These are phyloP conservation scores for Xestia rhomboidea DNA, from an alignment of 2,888 invertebrate genomes.

Conservation along the genomic window DNA sequence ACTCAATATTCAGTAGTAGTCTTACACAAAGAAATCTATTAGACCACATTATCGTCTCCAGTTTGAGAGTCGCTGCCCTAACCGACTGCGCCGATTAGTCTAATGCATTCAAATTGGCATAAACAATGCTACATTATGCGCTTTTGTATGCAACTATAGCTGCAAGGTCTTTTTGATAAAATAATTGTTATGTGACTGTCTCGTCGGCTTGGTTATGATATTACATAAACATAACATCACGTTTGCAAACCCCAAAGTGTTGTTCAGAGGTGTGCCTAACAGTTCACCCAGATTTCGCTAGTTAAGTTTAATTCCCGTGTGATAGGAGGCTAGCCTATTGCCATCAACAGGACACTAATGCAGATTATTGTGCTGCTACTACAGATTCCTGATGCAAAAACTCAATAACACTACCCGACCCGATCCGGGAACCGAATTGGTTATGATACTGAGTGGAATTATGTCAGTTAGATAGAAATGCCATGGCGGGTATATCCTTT, in stretches of 20 bases:
- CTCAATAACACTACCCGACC: no score
- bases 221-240: background rate
- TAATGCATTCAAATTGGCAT: slow-evolving; percentile 74
- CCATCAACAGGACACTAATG: no score
- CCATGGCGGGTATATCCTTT: no score
- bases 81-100: slow-evolving; percentile 56
- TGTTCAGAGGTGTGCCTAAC: rapidly evolving
- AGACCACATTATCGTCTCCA: background rate
- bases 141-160: slow-evolving; percentile 54
- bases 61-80: slow-evolving; percentile 33
- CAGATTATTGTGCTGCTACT: no score
- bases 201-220: slow-evolving; percentile 15
- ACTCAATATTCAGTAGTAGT: no score
- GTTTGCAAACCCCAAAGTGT: background rate
- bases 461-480: no score
- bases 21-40: no score
- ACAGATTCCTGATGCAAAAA: no score
- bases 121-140: slow-evolving; percentile 71
- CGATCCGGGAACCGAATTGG: no score
- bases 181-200: slow-evolving; percentile 41
- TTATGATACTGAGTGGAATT: no score
- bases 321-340: no score
- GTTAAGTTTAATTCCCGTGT: background rate
- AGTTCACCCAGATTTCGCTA: background rate
- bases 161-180: slow-evolving; percentile 68